phyloP scores from a whole-genome alignment of 2,113 vertebrate genomes.

The Oriolus oriolus region DNA sequence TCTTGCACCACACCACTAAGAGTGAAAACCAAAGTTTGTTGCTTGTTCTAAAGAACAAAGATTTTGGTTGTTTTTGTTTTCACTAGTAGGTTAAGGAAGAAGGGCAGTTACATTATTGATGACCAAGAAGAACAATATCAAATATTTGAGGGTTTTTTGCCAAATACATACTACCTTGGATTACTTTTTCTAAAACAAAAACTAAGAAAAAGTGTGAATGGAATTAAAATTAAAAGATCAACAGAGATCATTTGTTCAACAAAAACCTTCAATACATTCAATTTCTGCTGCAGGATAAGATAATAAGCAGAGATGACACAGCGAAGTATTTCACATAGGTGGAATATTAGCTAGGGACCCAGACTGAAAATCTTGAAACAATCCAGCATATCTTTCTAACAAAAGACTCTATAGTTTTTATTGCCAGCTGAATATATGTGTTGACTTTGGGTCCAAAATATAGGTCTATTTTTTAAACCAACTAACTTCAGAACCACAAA shows the following conservation, averaged over 20 bases:
- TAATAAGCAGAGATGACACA: not conserved
- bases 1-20: not conserved
- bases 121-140: not conserved
- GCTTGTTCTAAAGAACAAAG: not conserved
- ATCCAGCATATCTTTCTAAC: not conserved
- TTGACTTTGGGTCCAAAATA: not conserved
- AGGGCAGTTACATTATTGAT: not conserved
- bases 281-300: not conserved
- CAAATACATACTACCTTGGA: not conserved
- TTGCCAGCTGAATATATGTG: not conserved
- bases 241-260: not conserved
- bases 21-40: not conserved
- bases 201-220: not conserved
- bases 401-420: not conserved
- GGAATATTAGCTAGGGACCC: not conserved
- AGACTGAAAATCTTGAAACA: not conserved
- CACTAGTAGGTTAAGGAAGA: not conserved
- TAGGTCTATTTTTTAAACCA: not conserved
- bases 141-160: not conserved
- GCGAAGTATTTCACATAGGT: not conserved
- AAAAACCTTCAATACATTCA: not conserved
- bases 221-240: not conserved
- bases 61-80: not conserved
- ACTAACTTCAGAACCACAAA: not conserved
- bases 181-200: not conserved